Conservation (phyloP, 2,113 vertebrate species). For the Micromys minutus region DNA sequence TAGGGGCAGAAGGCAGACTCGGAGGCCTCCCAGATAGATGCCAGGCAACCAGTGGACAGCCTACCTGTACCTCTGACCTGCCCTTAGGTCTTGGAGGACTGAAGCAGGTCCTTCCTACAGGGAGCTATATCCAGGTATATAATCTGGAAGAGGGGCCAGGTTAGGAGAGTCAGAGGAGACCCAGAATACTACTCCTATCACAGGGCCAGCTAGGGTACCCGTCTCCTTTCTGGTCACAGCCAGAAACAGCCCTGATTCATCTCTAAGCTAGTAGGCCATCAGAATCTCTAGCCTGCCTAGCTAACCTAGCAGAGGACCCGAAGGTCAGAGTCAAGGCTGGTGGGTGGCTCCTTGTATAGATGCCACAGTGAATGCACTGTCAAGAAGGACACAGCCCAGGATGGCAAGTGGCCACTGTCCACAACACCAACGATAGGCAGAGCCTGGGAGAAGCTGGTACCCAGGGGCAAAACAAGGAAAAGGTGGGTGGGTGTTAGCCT, state of each 20-base stretch:
- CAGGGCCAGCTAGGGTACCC: not conserved
- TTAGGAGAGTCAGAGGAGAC: not conserved
- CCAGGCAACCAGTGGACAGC: not conserved
- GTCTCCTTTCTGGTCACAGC: not conserved
- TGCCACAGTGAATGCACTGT: not conserved
- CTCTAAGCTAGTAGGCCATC: not conserved
- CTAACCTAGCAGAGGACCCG: accelerated
- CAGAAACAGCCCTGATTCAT: not conserved
- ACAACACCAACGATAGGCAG: not conserved
- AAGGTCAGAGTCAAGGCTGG: not conserved
- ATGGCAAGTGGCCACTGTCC: not conserved
- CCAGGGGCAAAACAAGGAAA: not conserved
- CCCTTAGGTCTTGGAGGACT: accelerated
- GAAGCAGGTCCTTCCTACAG: too few species aligned
- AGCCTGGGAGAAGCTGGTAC: not conserved
- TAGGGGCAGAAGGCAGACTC: not conserved
- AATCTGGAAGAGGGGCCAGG: too few species aligned
- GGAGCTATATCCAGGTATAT: not conserved
- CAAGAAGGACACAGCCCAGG: not conserved
- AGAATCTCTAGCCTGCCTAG: too few species aligned
- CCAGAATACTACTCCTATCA: not conserved
- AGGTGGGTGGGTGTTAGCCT: not conserved
- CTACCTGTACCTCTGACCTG: accelerated
- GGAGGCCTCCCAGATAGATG: not conserved
- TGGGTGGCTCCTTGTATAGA: not conserved